Percentiles rank a stretch among this genome's conserved stretches.
Conservation (phyloP, 1,140 invertebrate species). For the Dendrolimus punctatus region DNA sequence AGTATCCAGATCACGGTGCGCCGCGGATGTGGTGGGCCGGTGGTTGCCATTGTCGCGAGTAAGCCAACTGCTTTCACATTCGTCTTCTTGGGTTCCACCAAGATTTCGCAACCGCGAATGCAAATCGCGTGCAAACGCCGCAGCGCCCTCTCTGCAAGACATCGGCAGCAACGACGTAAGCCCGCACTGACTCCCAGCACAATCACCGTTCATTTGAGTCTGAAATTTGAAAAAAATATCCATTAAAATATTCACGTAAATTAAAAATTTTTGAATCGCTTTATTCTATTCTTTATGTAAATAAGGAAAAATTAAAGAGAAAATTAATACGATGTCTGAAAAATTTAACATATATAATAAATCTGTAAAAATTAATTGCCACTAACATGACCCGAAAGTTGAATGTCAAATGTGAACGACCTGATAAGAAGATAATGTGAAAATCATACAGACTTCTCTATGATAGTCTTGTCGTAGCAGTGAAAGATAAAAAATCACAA, state of each 20-base stretch:
- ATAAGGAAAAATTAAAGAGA: not conserved
- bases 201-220: conserved; percentile 70
- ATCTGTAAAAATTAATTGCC: conserved; percentile 8
- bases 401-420: conserved; percentile 63
- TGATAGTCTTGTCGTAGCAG: conserved; percentile 12
- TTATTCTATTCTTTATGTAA: not conserved
- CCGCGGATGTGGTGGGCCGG: conserved; percentile 54
- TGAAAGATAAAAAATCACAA: too few relatives aligned
- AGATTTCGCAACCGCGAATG: conserved; percentile 81
- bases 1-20: conserved; percentile 67
- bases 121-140: conserved; percentile 83
- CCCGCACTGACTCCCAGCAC: conserved; percentile 60
- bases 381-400: conserved; percentile 39
- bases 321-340: not conserved
- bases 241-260: conserved; percentile 1
- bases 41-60: conserved; percentile 35
- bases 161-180: conserved; percentile 72
- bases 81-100: conserved; percentile 65
- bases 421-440: conserved; percentile 42
- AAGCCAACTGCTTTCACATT: conserved; percentile 67
- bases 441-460: conserved; percentile 26
- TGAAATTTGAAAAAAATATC: conserved; percentile 36
- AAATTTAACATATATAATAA: too few relatives aligned
- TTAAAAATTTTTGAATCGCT: not conserved
- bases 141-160: conserved; percentile 84